phyloP scores from a whole-genome alignment of 2,888 invertebrate genomes.

The Hoplodrina blanda region DNA sequence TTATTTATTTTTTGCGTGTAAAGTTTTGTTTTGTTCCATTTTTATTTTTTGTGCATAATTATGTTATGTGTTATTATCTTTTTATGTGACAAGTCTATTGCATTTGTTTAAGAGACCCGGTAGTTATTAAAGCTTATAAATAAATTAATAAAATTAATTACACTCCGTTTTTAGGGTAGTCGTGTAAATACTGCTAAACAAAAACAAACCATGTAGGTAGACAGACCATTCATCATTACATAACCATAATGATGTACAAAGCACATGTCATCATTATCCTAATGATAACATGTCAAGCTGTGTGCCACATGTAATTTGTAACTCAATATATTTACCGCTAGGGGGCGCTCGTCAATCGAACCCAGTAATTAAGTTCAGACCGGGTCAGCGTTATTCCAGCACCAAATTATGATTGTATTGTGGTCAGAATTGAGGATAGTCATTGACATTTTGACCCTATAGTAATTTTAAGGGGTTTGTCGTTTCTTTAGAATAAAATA shows the following conservation, averaged over 20 bases:
- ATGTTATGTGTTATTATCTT: too few relatives aligned
- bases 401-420: slow-evolving; percentile 42
- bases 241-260: slow-evolving; percentile 18
- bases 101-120: too few relatives aligned
- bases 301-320: slow-evolving; percentile 47
- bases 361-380: slow-evolving; percentile 47
- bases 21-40: too few relatives aligned
- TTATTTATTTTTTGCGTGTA: too few relatives aligned
- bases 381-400: slow-evolving; percentile 35
- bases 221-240: slow-evolving; percentile 10
- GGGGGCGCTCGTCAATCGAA: slow-evolving; percentile 37
- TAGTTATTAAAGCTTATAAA: too few relatives aligned
- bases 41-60: too few relatives aligned
- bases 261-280: slow-evolving; percentile 26
- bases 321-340: slow-evolving; percentile 52
- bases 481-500: slow-evolving; percentile 16
- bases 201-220: slow-evolving; percentile 7
- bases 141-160: too few relatives aligned
- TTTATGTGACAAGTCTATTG: too few relatives aligned
- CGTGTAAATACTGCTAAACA: background rate
- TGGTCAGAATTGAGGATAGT: slow-evolving; percentile 14
- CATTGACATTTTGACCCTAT: slow-evolving; percentile 11
- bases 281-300: slow-evolving; percentile 41
- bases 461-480: slow-evolving; percentile 12
- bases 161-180: background rate